Conservation (phyloP, 2,888 invertebrate species). For the Diogma glabrata region DNA sequence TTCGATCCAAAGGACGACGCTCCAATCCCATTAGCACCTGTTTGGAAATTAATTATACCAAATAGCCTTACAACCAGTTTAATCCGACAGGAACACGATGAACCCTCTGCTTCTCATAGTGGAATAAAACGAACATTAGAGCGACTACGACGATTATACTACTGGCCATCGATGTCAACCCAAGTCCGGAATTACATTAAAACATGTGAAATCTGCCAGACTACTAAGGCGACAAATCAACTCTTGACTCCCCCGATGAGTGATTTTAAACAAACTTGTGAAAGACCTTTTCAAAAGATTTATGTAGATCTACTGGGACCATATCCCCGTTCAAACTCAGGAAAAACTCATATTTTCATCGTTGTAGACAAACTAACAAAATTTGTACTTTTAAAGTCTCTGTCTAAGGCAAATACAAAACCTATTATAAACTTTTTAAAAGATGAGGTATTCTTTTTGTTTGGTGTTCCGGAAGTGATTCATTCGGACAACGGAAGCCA, state of each 20-base stretch:
- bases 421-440: too few relatives aligned
- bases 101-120: not conserved
- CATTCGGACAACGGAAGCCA: too few relatives aligned
- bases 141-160: not conserved
- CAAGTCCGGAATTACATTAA: not conserved
- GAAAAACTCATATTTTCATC: not conserved
- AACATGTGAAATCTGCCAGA: not conserved
- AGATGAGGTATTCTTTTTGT: too few relatives aligned
- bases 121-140: not conserved
- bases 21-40: too few relatives aligned
- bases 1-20: too few relatives aligned
- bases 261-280: too few relatives aligned
- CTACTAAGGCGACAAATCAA: not conserved
- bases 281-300: not conserved
- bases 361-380: not conserved
- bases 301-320: not conserved
- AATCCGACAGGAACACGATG: not conserved
- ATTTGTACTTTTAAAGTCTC: not conserved
- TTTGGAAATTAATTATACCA: too few relatives aligned
- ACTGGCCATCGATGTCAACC: not conserved
- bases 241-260: not conserved
- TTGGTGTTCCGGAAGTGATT: too few relatives aligned
- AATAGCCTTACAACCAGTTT: not conserved
- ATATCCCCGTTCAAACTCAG: not conserved
- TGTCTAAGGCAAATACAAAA: not conserved